Evolutionary conservation across 2,888 invertebrate species (phyloP).

Genomic region (Lacanobia oleracea): DNA sequence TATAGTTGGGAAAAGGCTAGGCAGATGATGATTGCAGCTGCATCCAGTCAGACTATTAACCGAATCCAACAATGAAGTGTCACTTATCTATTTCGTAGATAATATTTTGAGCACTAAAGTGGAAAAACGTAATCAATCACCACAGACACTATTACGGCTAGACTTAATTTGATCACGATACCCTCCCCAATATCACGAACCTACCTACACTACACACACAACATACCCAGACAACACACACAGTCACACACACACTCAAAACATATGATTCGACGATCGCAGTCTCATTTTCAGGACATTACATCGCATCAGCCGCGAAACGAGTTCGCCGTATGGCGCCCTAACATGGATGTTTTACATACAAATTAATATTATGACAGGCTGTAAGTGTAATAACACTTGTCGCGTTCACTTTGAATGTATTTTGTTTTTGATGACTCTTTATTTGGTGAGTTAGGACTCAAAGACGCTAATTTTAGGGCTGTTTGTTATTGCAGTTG

Average conservation of each 20-base stretch:
- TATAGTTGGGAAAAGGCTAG: too few species aligned
- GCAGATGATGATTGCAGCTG: too few species aligned
- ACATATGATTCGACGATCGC: conserved; percentile 60
- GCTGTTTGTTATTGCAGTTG: conserved; percentile 28
- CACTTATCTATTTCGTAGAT: too few species aligned
- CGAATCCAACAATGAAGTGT: too few species aligned
- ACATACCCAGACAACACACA: conserved; percentile 37
- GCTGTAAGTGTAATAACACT: conserved; percentile 62
- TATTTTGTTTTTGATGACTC: conserved; percentile 47
- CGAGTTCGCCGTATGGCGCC: conserved; percentile 69
- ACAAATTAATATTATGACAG: conserved; percentile 68
- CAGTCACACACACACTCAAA: conserved; percentile 11
- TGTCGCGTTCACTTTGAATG: conserved; percentile 47
- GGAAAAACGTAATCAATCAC: not conserved
- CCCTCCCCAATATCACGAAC: not conserved
- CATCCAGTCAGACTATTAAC: too few species aligned
- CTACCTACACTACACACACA: not conserved
- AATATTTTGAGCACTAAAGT: too few species aligned
- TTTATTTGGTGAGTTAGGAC: conserved; percentile 15
- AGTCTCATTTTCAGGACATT: conserved; percentile 78
- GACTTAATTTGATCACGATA: conserved; percentile 28
- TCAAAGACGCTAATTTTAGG: conserved; percentile 25
- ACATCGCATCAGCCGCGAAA: conserved; percentile 66
- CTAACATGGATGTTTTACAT: conserved; percentile 68
- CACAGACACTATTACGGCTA: conserved; percentile 13